Percentiles rank a stretch among this genome's conserved stretches.
Conservation (phyloP, 2,797 vertebrate genomes). For the Eremophila alpestris region DNA sequence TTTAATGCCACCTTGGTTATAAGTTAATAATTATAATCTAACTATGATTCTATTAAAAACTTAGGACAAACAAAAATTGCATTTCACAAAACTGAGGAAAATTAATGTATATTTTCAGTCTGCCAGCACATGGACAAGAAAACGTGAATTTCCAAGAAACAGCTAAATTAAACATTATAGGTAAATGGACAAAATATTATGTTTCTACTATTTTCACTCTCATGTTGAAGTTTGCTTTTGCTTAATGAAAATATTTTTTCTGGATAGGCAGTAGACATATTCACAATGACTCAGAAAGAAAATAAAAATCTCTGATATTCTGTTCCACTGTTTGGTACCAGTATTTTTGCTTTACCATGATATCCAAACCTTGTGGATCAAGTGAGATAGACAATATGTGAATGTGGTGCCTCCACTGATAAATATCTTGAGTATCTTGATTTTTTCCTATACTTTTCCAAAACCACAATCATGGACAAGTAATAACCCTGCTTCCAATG, state of each 20-base stretch:
- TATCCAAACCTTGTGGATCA: background rate
- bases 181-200: background rate
- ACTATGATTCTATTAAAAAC: background rate
- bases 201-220: background rate
- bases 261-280: background rate
- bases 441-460: background rate
- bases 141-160: background rate
- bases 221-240: background rate
- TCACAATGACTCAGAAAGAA: background rate
- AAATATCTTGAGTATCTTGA: rapidly evolving
- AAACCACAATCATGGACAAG: background rate
- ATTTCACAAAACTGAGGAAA: background rate
- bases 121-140: background rate
- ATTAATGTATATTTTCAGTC: background rate
- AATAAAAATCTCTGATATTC: background rate
- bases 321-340: background rate
- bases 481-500: background rate
- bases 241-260: background rate
- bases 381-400: background rate
- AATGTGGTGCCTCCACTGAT: background rate
- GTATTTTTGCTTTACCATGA: background rate
- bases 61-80: background rate
- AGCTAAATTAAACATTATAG: background rate
- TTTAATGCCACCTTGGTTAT: background rate
- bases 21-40: background rate